Evolutionary conservation across 1,140 invertebrate species (phyloP).

Genomic region (Drosophila paulistorum): DNA sequence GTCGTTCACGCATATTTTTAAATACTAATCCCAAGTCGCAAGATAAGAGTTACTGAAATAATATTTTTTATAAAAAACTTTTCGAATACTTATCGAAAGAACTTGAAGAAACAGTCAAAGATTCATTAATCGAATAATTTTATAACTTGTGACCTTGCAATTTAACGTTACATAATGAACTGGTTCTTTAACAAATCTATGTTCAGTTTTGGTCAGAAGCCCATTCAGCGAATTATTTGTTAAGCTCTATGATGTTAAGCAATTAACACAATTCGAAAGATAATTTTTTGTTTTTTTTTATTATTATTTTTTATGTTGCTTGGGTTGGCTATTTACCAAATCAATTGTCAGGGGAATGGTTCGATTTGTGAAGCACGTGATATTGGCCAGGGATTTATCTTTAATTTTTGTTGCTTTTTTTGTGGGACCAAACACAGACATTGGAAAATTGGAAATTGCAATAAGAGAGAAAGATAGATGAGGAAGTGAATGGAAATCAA

Average conservation of each 20-base stretch:
- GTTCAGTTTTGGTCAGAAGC: neutral
- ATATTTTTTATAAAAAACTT: no score
- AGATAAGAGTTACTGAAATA: no score
- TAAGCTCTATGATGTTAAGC: neutral
- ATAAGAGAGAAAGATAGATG: neutral
- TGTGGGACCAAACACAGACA: neutral
- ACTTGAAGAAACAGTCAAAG: no score
- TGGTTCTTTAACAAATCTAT: neutral
- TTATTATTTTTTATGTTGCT: neutral
- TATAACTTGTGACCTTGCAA: no score
- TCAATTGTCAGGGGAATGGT: slow-evolving; percentile 37
- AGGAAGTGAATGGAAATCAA: neutral
- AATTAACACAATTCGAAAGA: slow-evolving; percentile 50
- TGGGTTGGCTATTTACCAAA: slow-evolving; percentile 38
- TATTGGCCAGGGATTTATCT: slow-evolving; percentile 18
- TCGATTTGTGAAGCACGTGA: slow-evolving; percentile 50
- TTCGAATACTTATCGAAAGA: no score
- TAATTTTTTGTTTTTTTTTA: slow-evolving; percentile 1
- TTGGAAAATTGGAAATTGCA: neutral
- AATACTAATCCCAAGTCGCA: no score
- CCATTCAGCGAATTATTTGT: slow-evolving; percentile 16
- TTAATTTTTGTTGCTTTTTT: neutral
- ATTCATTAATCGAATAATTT: no score
- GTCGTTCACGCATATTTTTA: no score
- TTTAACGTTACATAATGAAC: neutral